Evolutionary conservation across 2,888 invertebrate species (phyloP), one percentile per base, ranked within the genome.

Genomic region (Galerucella calmariensis): DNA sequence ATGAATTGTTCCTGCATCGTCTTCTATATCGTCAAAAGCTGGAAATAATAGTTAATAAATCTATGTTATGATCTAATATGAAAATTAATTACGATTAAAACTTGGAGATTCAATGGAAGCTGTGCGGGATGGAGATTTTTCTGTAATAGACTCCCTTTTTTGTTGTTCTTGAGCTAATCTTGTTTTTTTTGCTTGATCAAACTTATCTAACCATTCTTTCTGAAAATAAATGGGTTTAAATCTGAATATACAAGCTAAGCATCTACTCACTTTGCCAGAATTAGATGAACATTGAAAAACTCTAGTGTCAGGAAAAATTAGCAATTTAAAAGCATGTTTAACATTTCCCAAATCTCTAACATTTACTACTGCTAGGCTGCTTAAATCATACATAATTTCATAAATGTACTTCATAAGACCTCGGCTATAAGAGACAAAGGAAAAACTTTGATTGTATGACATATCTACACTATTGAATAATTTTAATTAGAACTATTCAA

Each of bases 201-300:
- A 94, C 84, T 95, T 94, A 80, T 97, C 96, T 80, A 98, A 89
- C 98, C 98, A 98, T 84, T 97, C 96, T 88, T 94, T 95, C 92
- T 96, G 80, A 56, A 51, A 51, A n/a, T n/a, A 51, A 51, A 14
- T n/a, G n/a, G 14, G 1, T 8, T n/a, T n/a, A n/a, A n/a, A 8
- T 8, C n/a, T 0, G 14, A n/a, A n/a, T 51, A n/a, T 51, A 51
- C n/a, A n/a, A n/a, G 5, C 8, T 8, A 20, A 59, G 20, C 6
- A 14, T 69, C 41, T 61, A 70, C 77, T 78, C 81, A 86, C 87
- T 83, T 88, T 88, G 69, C 82, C 85, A 81, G 93, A 89, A 84
- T 93, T 91, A 80, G 94, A 94, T 77, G 95, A 93, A 83, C 97
- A 96, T 85, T 97, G 96, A 87, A 97, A 97, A 66, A 97, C 94